These are phyloP conservation scores for Ctena decussata DNA, from an alignment of 2,888 invertebrate genomes.

Conservation along the genomic window DNA sequence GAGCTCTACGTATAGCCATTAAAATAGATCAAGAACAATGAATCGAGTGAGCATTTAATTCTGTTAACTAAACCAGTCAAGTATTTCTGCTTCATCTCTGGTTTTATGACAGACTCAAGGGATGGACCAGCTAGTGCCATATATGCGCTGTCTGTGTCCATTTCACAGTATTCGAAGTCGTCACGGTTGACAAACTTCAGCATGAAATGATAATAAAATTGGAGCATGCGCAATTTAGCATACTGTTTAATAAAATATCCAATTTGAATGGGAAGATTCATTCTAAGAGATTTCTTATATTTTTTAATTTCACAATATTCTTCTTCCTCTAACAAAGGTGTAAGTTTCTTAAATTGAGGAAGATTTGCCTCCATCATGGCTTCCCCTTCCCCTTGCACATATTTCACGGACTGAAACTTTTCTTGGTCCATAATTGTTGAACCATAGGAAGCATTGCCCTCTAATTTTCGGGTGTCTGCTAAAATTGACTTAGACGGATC, in stretches of 20 bases:
- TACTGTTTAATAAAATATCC: constrained; percentile 53
- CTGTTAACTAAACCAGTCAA: neutral
- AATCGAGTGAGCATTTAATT: too few relatives aligned
- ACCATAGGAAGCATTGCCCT: constrained; percentile 53
- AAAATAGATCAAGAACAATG: too few relatives aligned
- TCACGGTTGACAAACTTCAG: constrained; percentile 17
- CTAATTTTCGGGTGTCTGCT: constrained; percentile 49
- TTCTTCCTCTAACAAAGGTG: neutral
- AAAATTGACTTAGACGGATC: constrained; percentile 41
- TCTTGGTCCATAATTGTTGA: constrained; percentile 44
- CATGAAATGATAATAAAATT: constrained; percentile 41
- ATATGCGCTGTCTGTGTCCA: constrained; percentile 69
- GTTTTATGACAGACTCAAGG: constrained; percentile 43
- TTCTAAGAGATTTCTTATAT: constrained; percentile 11
- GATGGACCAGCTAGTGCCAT: constrained; percentile 50
- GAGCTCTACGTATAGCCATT: too few relatives aligned
- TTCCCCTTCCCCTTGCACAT: constrained; percentile 19
- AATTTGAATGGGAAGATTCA: constrained; percentile 46
- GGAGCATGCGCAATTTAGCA: constrained; percentile 51
- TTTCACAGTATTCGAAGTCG: constrained; percentile 58
- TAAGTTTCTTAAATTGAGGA: constrained; percentile 35
- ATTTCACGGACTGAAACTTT: constrained; percentile 18
- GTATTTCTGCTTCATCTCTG: constrained; percentile 22
- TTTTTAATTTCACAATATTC: constrained; percentile 39
- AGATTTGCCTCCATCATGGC: constrained; percentile 27